These are phyloP conservation scores for Lasiurus borealis DNA, from an alignment of 2,113 vertebrate species.

Conservation along the genomic window DNA sequence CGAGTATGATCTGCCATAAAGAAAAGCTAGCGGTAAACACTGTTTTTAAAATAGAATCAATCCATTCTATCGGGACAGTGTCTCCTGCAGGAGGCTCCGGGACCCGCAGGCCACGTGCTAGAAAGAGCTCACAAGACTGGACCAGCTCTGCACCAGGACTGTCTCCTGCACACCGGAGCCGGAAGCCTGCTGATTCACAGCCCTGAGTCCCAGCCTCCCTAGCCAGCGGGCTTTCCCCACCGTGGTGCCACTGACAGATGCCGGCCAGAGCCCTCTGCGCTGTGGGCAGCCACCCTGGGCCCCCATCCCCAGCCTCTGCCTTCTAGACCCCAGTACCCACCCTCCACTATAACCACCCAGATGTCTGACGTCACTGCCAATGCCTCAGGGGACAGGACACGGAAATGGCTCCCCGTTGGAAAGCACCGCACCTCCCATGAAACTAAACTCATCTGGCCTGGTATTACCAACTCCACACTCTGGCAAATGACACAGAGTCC, in stretches of 20 bases:
- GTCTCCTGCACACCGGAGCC: neutral
- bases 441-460: neutral
- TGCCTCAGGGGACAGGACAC: accelerated
- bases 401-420: accelerated
- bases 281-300: accelerated
- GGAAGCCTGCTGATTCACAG: neutral
- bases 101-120: no score
- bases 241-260: neutral
- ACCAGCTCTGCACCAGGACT: neutral
- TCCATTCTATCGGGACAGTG: neutral
- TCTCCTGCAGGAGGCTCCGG: neutral
- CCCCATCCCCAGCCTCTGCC: neutral
- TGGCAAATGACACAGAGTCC: neutral
- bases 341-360: no score
- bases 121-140: neutral
- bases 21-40: neutral
- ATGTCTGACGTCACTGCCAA: neutral
- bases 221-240: neutral
- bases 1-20: neutral
- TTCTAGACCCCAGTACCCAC: neutral
- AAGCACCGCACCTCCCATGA: neutral
- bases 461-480: accelerated
- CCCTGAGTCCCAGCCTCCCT: accelerated
- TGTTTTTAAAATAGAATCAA: neutral
- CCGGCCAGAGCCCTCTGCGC: accelerated